Evolutionary conservation across 2,113 vertebrate genomes (phyloP).

Genomic region (Meles meles): DNA sequence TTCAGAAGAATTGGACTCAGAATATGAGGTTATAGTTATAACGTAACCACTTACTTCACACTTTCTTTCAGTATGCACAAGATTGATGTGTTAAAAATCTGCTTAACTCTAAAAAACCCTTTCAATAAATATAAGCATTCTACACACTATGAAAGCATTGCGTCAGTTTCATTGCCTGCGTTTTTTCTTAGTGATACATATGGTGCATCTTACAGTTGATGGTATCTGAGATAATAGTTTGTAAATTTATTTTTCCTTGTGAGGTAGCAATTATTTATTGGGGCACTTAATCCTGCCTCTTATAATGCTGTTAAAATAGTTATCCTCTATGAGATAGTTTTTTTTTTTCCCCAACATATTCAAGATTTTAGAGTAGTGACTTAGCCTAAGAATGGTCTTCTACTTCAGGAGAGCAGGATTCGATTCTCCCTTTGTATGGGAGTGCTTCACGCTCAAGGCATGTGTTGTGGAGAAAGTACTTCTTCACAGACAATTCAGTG

Average conservation of each 20-base stretch:
- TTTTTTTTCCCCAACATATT: constrained; percentile 17
- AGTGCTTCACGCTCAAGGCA: constrained; percentile 44
- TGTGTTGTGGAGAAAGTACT: constrained; percentile 2
- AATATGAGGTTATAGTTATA: not conserved
- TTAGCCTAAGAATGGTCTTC: constrained; percentile 51
- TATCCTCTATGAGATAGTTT: constrained; percentile 40
- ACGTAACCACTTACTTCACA: constrained; percentile 13
- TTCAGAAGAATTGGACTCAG: not conserved
- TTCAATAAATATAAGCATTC: not conserved
- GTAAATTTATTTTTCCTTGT: constrained; percentile 74
- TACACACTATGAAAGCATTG: not conserved
- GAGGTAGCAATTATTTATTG: constrained; percentile 68
- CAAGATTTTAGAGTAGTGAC: not conserved
- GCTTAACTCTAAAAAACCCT: constrained; percentile 18
- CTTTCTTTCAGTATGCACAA: not conserved
- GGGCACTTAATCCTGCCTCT: constrained; percentile 65
- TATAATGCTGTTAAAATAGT: constrained; percentile 23
- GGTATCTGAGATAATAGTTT: constrained; percentile 31
- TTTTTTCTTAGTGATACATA: not conserved
- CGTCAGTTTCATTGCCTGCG: not conserved
- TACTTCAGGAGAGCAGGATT: constrained; percentile 54
- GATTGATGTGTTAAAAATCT: not conserved
- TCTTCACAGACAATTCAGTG: not conserved
- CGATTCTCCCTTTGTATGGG: constrained; percentile 35
- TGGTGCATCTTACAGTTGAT: constrained; percentile 13